Evolutionary conservation across 2,113 vertebrate species (phyloP).

Genomic region (Vidua chalybeata): DNA sequence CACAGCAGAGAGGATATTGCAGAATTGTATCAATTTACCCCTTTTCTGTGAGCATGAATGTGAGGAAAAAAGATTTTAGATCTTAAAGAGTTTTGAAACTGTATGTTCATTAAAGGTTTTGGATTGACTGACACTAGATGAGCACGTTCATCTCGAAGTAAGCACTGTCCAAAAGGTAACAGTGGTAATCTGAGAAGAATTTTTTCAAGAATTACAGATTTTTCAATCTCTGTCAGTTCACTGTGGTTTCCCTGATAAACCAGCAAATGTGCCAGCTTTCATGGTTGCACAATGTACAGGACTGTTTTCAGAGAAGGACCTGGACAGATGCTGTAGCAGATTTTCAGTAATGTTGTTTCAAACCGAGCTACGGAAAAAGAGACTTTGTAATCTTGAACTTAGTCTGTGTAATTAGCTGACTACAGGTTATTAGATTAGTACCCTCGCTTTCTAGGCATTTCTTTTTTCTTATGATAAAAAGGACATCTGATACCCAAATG

Average conservation of each 20-base stretch:
- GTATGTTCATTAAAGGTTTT: not conserved
- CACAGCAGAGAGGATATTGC: not conserved
- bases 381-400: not conserved
- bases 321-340: not conserved
- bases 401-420: not conserved
- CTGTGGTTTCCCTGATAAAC: not conserved
- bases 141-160: not conserved
- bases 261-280: not conserved
- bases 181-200: not conserved
- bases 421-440: not conserved
- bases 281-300: not conserved
- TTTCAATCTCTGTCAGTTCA: not conserved
- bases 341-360: not conserved
- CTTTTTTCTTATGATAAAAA: not conserved
- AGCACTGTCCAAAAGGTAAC: not conserved
- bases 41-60: not conserved
- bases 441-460: not conserved
- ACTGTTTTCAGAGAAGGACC: not conserved
- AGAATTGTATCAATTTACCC: not conserved
- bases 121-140: not conserved
- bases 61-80: not conserved
- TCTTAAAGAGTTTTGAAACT: not conserved
- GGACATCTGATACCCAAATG: not conserved
- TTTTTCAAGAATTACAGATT: not conserved
- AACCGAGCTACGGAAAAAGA: not conserved